Evolutionary conservation across 2,888 invertebrate genomes (phyloP).

Genomic region (Athalia circularis): DNA sequence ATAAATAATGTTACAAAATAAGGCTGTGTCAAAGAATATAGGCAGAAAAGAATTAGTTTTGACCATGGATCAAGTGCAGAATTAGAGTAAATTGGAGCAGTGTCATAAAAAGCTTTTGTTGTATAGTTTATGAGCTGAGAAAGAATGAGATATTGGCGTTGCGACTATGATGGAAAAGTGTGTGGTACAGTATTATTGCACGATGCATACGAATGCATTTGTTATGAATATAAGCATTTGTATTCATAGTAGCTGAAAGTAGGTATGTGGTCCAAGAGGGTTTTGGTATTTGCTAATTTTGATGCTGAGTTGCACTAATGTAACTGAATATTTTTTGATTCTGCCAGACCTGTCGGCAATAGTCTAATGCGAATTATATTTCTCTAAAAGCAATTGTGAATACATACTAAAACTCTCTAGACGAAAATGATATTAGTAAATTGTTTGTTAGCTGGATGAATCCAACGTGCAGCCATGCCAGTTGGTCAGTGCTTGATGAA

Average conservation of each 20-base stretch:
- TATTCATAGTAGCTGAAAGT: slow-evolving; percentile 51
- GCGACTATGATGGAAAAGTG: slow-evolving; percentile 2
- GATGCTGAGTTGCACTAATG: background rate
- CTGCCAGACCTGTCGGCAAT: background rate
- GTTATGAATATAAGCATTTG: slow-evolving; percentile 43
- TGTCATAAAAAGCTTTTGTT: too few relatives aligned
- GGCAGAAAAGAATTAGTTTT: too few relatives aligned
- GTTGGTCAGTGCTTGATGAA: slow-evolving; percentile 55
- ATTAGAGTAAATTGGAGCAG: too few relatives aligned
- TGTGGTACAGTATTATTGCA: background rate
- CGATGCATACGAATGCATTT: slow-evolving; percentile 1
- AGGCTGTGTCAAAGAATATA: too few relatives aligned
- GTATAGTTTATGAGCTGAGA: background rate
- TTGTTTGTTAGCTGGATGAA: slow-evolving; percentile 44
- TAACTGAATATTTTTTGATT: background rate
- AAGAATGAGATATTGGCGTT: background rate
- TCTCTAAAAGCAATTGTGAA: background rate
- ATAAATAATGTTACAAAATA: too few relatives aligned
- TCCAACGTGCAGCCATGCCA: slow-evolving; percentile 63
- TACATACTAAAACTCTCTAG: slow-evolving; percentile 21
- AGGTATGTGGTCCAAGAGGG: slow-evolving; percentile 45
- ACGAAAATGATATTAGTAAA: slow-evolving; percentile 19
- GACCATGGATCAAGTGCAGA: too few relatives aligned
- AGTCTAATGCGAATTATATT: background rate
- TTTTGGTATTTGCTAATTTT: slow-evolving; percentile 14